Evolutionary conservation across 2,888 invertebrate genomes (phyloP), one percentile per base, ranked within the genome.

Genomic region (Drosophila subsilvestris): DNA sequence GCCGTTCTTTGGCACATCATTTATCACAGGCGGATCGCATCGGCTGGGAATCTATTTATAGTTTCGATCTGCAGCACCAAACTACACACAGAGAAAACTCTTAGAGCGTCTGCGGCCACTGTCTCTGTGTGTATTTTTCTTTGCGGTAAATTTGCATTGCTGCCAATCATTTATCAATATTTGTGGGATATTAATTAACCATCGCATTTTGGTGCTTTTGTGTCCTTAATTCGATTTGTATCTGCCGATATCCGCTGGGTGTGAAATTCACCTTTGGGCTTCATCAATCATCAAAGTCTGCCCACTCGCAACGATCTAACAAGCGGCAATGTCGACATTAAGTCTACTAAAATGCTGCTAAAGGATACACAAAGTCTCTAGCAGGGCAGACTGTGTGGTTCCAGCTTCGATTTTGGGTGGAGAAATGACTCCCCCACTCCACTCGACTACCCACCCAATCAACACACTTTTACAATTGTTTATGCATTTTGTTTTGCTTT

Each of bases 1-100:
- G 86, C 80, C 78, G 78, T 88, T 90, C 80, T 80, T 87, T 86
- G 90, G 79, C 90, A 91, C 91, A 89, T 91, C 90, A 91, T 91
- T 91, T 90, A 83, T 91, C 89, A 91, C 67, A 14, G 51, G 44
- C 51, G 3, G 14, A 25, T 25, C 25, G 25, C 1, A 25, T 25
- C 25, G 25, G 25, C 5, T 25, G 3, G 22, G 22, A 22, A 42
- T 55, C 72, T 82, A 80, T 83, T 86, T 78, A 72, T 76, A 82
- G 78, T 27, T 27, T 29, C 54, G 48, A 67, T 67, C 59, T 9
- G 17, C 25, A 51, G 60, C 49, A 58, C 22, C n/a, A 47, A 27
- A 25, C n/a, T 51, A 27, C 32, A 44, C 12, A 5, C 18, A 9
- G 32, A 51, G 59, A 51, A 1, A 10, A 22, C 4, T 20, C 29